Conservation (phyloP, 2,797 vertebrate species). For the Thunnus albacares region DNA sequence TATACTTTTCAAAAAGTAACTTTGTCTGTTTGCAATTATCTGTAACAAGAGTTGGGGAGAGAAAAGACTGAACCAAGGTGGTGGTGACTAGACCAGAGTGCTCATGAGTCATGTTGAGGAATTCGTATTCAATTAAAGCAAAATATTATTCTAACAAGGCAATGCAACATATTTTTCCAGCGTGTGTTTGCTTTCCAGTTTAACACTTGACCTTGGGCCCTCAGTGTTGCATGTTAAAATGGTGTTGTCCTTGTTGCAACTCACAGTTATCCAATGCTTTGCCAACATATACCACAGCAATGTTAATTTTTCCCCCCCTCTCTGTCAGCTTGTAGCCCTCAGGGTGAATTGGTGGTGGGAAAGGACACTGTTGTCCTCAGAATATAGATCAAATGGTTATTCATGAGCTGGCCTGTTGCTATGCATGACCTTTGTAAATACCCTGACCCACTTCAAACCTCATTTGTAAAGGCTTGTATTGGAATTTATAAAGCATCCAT, state of each 20-base stretch:
- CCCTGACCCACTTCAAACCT: constrained; percentile 64
- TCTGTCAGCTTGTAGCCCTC: constrained; percentile 26
- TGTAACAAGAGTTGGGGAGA: constrained; percentile 62
- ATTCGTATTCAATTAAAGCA: constrained; percentile 72
- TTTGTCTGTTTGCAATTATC: constrained; percentile 82
- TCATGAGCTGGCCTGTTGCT: constrained; percentile 62
- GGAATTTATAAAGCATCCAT: constrained; percentile 59
- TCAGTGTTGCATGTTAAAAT: constrained; percentile 25
- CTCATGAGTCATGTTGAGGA: constrained; percentile 73
- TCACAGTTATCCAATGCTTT: constrained; percentile 16
- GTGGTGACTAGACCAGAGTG: constrained; percentile 62
- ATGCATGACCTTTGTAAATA: constrained; percentile 70
- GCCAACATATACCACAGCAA: constrained; percentile 22
- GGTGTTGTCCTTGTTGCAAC: constrained; percentile 34
- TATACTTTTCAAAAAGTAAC: constrained; percentile 59
- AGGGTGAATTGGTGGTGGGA: constrained; percentile 51
- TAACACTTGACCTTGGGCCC: constrained; percentile 35
- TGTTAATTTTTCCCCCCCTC: constrained; percentile 16
- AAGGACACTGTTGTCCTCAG: constrained; percentile 65
- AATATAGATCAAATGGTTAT: constrained; percentile 71
- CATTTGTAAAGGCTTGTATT: constrained; percentile 53
- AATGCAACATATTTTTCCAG: constrained; percentile 68
- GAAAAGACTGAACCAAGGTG: constrained; percentile 60
- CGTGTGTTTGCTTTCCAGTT: constrained; percentile 52
- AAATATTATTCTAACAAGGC: constrained; percentile 72